A percentile compares a stretch with the other conserved stretches of the same genome.
These are phyloP conservation scores for Cheirogaleus medius DNA, from an alignment of 2,113 vertebrate species.

Conservation along the genomic window DNA sequence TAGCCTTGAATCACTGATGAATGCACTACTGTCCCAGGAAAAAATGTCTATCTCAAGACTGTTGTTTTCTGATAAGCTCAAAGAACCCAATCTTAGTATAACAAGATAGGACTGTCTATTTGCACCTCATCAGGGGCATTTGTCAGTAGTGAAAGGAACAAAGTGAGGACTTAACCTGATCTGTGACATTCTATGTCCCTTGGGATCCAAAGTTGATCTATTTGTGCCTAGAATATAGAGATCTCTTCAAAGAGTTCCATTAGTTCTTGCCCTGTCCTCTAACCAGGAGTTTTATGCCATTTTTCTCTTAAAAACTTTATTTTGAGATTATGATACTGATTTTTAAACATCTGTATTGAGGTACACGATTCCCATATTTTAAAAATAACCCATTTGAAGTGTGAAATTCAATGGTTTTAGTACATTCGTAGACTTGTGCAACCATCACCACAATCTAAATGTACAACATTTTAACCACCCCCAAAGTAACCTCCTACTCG, in stretches of 20 bases:
- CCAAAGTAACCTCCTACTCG: background rate
- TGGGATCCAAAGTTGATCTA: background rate
- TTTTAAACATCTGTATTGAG: background rate
- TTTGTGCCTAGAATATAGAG: background rate
- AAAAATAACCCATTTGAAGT: background rate
- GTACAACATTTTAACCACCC: background rate
- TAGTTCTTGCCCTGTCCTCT: background rate
- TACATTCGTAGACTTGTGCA: background rate
- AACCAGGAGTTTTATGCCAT: background rate
- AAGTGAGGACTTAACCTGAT: background rate
- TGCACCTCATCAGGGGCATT: background rate
- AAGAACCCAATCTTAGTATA: background rate
- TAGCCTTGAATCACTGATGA: background rate
- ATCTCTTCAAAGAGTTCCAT: background rate
- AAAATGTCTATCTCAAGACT: background rate
- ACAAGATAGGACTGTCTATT: background rate
- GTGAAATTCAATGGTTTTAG: background rate
- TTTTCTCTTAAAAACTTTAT: background rate
- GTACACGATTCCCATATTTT: background rate
- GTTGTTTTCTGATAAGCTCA: background rate
- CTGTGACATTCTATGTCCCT: background rate
- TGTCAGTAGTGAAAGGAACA: background rate
- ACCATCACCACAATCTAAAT: background rate
- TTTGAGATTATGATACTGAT: background rate
- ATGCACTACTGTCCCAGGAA: background rate